phyloP scores from a whole-genome alignment of 2,888 invertebrate genomes.

The Trilocha varians region DNA sequence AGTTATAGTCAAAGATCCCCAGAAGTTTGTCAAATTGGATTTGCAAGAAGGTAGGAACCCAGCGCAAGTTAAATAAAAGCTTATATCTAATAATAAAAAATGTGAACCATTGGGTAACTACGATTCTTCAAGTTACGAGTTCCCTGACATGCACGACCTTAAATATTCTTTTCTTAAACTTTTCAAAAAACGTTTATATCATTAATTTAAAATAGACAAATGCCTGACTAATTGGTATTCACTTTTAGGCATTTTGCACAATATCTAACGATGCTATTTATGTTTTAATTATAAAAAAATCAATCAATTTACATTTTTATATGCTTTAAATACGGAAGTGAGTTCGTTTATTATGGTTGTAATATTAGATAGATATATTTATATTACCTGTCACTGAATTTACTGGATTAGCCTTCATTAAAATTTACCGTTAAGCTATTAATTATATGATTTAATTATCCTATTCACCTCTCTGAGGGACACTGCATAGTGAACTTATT shows the following conservation, averaged over 20 bases:
- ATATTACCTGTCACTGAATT: not conserved
- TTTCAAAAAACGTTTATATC: no score
- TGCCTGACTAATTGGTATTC: no score
- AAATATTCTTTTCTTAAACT: no score
- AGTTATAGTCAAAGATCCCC: no score
- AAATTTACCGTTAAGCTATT: not conserved
- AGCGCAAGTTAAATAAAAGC: no score
- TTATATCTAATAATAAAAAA: no score
- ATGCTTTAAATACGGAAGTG: not conserved
- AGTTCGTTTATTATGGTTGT: not conserved
- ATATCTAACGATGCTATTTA: not conserved
- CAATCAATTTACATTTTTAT: not conserved
- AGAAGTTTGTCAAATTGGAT: no score
- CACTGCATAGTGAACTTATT: not conserved
- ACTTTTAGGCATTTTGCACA: not conserved
- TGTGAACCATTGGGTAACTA: no score
- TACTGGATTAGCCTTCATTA: not conserved
- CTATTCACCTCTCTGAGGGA: not conserved
- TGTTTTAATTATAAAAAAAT: not conserved
- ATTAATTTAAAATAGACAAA: no score
- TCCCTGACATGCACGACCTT: no score
- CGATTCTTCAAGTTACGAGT: no score
- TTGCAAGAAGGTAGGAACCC: no score
- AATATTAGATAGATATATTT: not conserved
- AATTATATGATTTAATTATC: not conserved